Percentiles rank a stretch among this genome's conserved stretches.
Evolutionary conservation across 2,797 vertebrate species (phyloP).

Genomic region (Valencia hispanica): DNA sequence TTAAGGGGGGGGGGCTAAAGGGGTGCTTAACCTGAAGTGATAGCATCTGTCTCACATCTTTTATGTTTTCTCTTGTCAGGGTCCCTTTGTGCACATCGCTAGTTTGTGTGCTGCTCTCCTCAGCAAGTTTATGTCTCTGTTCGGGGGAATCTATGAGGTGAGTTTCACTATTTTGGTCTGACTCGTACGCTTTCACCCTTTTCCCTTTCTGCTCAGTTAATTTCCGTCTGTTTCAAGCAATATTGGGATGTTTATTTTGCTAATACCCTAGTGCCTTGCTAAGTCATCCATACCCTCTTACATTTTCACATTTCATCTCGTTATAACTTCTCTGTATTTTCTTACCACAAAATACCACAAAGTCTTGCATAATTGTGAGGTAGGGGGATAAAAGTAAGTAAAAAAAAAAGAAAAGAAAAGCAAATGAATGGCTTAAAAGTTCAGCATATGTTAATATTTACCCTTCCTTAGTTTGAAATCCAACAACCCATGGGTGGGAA

Average conservation of each 20-base stretch:
- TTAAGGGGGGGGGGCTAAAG: not conserved
- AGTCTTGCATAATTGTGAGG: not conserved
- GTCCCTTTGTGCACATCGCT: slow-evolving; percentile 96
- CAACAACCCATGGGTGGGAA: not conserved
- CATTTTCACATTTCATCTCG: not conserved
- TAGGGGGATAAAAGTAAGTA: not conserved
- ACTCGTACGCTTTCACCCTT: not conserved
- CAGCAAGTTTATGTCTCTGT: slow-evolving; percentile 97
- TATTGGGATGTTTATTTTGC: not conserved
- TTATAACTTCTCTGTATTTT: not conserved
- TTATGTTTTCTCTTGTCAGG: slow-evolving; percentile 71
- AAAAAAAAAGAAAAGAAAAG: too few relatives aligned
- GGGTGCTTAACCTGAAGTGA: slow-evolving; percentile 1
- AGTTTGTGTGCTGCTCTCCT: slow-evolving; percentile 94
- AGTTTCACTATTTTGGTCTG: not conserved
- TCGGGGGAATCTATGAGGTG: slow-evolving; percentile 97
- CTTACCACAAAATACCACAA: not conserved
- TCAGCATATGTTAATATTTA: not conserved
- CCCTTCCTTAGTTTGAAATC: not conserved
- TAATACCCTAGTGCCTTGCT: not conserved
- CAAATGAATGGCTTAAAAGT: not conserved
- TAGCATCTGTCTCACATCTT: slow-evolving; percentile 4
- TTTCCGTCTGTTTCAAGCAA: not conserved
- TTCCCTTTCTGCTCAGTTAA: not conserved
- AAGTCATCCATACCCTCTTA: not conserved